Conservation (phyloP, 2,888 invertebrate species). For the Plutella xylostella region DNA sequence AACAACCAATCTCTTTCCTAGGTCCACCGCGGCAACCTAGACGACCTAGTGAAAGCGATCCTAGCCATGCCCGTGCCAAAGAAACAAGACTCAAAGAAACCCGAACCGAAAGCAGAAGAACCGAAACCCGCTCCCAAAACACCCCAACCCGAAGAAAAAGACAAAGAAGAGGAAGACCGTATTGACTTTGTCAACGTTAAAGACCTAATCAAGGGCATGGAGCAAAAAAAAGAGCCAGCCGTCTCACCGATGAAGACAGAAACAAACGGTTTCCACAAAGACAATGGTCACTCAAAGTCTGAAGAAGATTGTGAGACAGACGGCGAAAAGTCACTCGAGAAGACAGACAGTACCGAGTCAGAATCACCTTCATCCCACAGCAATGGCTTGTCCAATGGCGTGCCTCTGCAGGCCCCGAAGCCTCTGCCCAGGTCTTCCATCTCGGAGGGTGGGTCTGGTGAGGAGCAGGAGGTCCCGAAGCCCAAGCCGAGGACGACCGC, state of each 20-base stretch:
- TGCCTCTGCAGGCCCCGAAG: constrained; percentile 71
- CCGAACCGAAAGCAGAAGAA: constrained; percentile 30
- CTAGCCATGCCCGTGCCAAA: constrained; percentile 55
- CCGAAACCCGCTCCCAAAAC: constrained; percentile 28
- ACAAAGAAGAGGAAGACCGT: constrained; percentile 54
- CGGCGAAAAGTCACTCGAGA: constrained; percentile 28
- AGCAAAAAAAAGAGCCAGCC: constrained; percentile 44
- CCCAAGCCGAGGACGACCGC: constrained; percentile 80
- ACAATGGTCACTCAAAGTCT: constrained; percentile 38
- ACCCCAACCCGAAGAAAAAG: constrained; percentile 24
- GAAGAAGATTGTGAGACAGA: constrained; percentile 28
- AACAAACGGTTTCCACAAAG: constrained; percentile 52
- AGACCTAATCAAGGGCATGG: constrained; percentile 74
- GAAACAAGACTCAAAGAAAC: constrained; percentile 21
- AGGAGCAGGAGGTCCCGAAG: constrained; percentile 59
- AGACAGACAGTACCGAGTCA: constrained; percentile 45
- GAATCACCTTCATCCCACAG: constrained; percentile 46
- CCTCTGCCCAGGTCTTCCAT: constrained; percentile 85
- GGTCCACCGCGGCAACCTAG: constrained; percentile 71
- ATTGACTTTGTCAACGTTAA: constrained; percentile 70
- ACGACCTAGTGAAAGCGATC: constrained; percentile 54
- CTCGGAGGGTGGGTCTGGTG: constrained; percentile 72
- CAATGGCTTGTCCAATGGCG: constrained; percentile 47
- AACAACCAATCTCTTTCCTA: no score
- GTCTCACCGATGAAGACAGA: constrained; percentile 35